Conservation (phyloP, 1,140 invertebrate species). For the Cherax destructor region DNA sequence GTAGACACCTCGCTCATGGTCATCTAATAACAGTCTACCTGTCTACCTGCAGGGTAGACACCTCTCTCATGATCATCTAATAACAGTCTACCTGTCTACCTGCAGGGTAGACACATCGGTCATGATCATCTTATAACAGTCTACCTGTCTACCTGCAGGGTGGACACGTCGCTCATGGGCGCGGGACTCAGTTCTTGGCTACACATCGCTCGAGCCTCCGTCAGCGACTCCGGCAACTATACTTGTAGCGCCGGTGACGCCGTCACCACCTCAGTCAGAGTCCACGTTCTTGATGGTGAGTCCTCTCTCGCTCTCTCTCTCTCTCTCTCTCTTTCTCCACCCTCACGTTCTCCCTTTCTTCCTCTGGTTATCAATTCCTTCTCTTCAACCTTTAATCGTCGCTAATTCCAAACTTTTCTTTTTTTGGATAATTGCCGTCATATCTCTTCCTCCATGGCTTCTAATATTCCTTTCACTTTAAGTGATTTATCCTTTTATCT, state of each 20-base stretch:
- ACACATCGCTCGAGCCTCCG: constrained; percentile 53
- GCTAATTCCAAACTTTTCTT: too few relatives aligned
- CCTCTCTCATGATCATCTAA: too few relatives aligned
- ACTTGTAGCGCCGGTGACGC: constrained; percentile 47
- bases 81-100: not conserved
- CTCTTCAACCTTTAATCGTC: too few relatives aligned
- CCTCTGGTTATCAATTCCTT: not conserved
- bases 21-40: not conserved
- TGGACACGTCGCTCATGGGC: constrained; percentile 46
- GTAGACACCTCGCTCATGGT: not conserved
- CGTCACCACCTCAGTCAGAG: constrained; percentile 21
- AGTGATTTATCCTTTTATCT: too few relatives aligned
- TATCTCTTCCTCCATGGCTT: too few relatives aligned
- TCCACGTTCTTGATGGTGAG: constrained; percentile 56
- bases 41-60: not conserved
- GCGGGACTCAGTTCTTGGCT: constrained; percentile 53
- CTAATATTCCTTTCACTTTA: too few relatives aligned
- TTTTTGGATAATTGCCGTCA: too few relatives aligned
- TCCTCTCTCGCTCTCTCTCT: constrained; percentile 11
- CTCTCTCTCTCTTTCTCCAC: constrained; percentile 4
- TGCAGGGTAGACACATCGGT: not conserved
- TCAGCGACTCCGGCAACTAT: constrained; percentile 52
- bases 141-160: constrained; percentile 35
- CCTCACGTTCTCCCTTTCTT: constrained; percentile 17
- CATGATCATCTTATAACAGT: not conserved